Base-by-base conservation (phyloP, 2,888 invertebrate genomes). In the Leucoma salicis region DNA sequence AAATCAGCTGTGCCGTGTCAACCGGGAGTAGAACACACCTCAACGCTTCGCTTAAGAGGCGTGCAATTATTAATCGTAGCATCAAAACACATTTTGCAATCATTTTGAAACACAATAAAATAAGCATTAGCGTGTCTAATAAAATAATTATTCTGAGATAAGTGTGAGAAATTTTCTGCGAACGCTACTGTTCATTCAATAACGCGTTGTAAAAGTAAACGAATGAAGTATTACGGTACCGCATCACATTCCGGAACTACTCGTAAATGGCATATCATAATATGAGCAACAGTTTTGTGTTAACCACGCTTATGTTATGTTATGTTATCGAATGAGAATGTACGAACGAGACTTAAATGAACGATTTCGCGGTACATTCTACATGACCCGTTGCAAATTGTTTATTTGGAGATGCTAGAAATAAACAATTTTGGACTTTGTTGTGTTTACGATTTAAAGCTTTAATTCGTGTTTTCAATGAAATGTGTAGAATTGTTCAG, bases 291-390 rank as follows among this genome's bases (percentile, higher is more conserved):
- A 31, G 32, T 47, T 56, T 52, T 25, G 18, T 33, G 52, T 56
- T 39, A 37, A 44, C 15, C 21, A 57, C 31, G 42, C 29, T 39
- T 38, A 46, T 32, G 42, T 57, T 46, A 46, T 32, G 42, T 57
- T 46, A 10, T n/a, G 12, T 41, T 34, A 27, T 18, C 15, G 3
- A 21, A 14, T 39, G 27, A 36, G 28, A 21, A 34, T 27, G 42
- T 64, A 59, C 58, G 57, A 63, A 63, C 57, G 58, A 68, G 57
- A 56, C 53, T 56, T 51, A 53, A 60, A 54, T 66, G 43, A 54
- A 53, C 46, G 59, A 68, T 70, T 70, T 70, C 53, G 54, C 55
- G 64, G 57, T 42, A 48, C 38, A 55, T 68, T 68, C 52, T 56
- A 47, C 57, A 70, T 40, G 64, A 61, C 42, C 57, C 53, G 48